A percentile compares a stretch with the other conserved stretches of the same genome.
phyloP scores from a whole-genome alignment of 1,140 invertebrate species.

The Drosophila lacertosa region DNA sequence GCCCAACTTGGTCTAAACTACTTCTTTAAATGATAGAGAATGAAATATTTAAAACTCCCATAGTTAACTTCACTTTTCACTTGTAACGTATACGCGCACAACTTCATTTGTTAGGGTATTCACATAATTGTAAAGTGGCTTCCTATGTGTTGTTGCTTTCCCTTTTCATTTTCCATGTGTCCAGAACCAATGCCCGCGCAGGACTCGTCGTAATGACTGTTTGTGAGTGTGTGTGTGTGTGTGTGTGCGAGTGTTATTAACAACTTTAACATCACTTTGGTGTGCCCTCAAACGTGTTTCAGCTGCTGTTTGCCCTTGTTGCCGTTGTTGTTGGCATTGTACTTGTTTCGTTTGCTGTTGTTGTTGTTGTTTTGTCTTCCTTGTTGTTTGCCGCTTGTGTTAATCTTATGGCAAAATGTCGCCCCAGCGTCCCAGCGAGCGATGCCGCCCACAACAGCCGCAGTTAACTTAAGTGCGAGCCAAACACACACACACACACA shows the following conservation, averaged over 20 bases:
- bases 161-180: slow-evolving; percentile 65
- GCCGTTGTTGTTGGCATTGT: slow-evolving; percentile 28
- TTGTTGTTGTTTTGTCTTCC: too few relatives aligned
- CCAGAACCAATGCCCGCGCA: slow-evolving; percentile 9
- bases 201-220: slow-evolving; percentile 10
- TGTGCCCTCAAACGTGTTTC: slow-evolving; percentile 56
- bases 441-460: slow-evolving; percentile 1
- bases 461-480: slow-evolving; percentile 25
- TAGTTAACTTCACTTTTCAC: too few relatives aligned
- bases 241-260: slow-evolving; percentile 58
- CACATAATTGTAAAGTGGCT: slow-evolving; percentile 68
- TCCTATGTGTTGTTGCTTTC: slow-evolving; percentile 50
- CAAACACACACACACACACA: slow-evolving; percentile 19
- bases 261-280: slow-evolving; percentile 78
- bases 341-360: slow-evolving; percentile 3
- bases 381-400: slow-evolving; percentile 28
- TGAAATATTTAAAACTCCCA: too few relatives aligned
- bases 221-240: slow-evolving; percentile 19
- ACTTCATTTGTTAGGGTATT: slow-evolving; percentile 1
- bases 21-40: too few relatives aligned
- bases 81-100: too few relatives aligned
- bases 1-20: too few relatives aligned
- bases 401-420: slow-evolving; percentile 44
- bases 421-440: slow-evolving; percentile 1
- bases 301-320: slow-evolving; percentile 35